Conservation (phyloP, 2,797 vertebrate genomes). For the Ctenochaetus hawaiiensis region DNA sequence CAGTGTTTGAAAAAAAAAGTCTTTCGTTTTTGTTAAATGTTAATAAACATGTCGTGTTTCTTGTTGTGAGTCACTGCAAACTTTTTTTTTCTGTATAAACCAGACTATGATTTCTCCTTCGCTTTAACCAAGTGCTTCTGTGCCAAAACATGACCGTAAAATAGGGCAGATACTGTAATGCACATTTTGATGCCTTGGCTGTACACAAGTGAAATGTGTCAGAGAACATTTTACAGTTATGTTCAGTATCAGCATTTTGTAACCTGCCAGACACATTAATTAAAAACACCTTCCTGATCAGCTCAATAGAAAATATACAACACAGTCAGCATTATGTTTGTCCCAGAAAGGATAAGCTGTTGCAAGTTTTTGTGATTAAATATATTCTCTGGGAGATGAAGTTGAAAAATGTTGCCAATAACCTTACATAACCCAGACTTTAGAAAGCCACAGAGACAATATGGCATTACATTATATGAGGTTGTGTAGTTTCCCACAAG, state of each 20-base stretch:
- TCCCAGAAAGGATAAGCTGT: not conserved
- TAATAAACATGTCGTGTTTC: not conserved
- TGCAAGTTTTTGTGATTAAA: not conserved
- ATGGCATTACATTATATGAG: not conserved
- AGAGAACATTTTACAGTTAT: not conserved
- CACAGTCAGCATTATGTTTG: not conserved
- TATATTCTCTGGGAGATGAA: rapidly evolving
- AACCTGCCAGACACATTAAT: not conserved
- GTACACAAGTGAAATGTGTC: not conserved
- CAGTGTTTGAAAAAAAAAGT: not conserved
- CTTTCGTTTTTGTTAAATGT: not conserved
- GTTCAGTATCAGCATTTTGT: not conserved
- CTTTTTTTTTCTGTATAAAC: not conserved
- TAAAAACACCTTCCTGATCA: not conserved
- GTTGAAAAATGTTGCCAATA: not conserved
- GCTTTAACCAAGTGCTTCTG: not conserved
- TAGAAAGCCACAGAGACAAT: not conserved
- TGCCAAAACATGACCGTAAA: too few relatives aligned
- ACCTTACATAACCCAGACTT: not conserved
- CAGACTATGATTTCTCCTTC: not conserved
- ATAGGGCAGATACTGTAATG: not conserved
- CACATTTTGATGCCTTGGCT: not conserved
- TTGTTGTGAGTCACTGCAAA: not conserved
- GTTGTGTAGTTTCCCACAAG: not conserved
- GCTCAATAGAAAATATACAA: not conserved